Conservation (phyloP, 2,888 invertebrate species). For the Philereme transversata region DNA sequence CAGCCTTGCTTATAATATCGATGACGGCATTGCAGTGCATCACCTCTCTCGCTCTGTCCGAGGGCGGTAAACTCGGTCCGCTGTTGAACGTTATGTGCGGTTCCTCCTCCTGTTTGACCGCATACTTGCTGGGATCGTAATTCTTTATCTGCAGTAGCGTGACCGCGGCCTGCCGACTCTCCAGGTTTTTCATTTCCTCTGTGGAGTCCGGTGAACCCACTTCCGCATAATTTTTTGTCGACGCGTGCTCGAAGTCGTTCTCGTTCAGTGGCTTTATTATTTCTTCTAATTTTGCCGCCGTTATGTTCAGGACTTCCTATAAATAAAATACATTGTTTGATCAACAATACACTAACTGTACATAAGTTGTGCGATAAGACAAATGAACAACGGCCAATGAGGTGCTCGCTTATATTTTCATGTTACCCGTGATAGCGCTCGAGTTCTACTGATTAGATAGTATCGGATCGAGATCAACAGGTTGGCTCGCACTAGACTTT, state of each 20-base stretch:
- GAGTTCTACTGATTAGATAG: slow-evolving; percentile 75
- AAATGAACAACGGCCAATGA: slow-evolving; percentile 71
- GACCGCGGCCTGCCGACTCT: slow-evolving; percentile 80
- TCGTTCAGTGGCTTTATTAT: slow-evolving; percentile 79
- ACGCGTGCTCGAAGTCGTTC: slow-evolving; percentile 60
- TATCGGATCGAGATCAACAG: slow-evolving; percentile 60
- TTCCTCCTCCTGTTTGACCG: slow-evolving; percentile 71
- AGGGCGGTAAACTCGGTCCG: slow-evolving; percentile 82
- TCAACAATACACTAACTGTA: slow-evolving; percentile 50
- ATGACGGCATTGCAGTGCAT: slow-evolving; percentile 82
- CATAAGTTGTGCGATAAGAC: slow-evolving; percentile 68
- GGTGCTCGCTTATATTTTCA: slow-evolving; percentile 55
- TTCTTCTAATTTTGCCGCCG: slow-evolving; percentile 84
- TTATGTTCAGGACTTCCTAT: slow-evolving; percentile 84
- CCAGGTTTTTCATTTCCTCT: slow-evolving; percentile 81
- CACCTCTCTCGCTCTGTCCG: slow-evolving; percentile 80
- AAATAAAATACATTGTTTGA: slow-evolving; percentile 65
- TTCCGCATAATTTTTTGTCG: slow-evolving; percentile 71
- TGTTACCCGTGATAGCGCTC: slow-evolving; percentile 71
- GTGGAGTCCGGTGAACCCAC: slow-evolving; percentile 79
- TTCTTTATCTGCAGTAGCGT: slow-evolving; percentile 80
- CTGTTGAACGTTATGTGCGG: slow-evolving; percentile 85
- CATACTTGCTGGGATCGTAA: slow-evolving; percentile 78
- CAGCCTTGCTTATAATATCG: slow-evolving; percentile 80
- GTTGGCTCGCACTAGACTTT: slow-evolving; percentile 67